These are phyloP conservation scores for Coregonus sp. DNA, from an alignment of 2,797 vertebrate genomes.

Conservation along the genomic window DNA sequence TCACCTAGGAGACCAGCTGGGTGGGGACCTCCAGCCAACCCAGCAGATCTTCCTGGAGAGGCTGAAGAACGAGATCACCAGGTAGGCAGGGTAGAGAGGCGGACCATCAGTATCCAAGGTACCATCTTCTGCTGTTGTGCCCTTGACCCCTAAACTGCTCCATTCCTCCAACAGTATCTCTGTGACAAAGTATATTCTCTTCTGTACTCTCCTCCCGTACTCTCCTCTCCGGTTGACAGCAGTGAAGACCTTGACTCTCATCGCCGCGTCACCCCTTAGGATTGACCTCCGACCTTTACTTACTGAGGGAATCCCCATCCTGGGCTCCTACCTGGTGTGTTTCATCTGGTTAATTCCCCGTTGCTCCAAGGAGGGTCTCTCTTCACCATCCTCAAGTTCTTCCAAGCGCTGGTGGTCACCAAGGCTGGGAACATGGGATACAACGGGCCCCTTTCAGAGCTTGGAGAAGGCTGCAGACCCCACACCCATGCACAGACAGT, in stretches of 20 bases:
- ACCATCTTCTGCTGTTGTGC: not conserved
- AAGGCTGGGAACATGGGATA: conserved; percentile 75
- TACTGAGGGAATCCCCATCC: conserved; percentile 80
- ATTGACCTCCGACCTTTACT: conserved; percentile 83
- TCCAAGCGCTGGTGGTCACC: conserved; percentile 81
- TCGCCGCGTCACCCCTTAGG: conserved; percentile 81
- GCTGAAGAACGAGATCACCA: conserved; percentile 92
- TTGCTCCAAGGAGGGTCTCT: conserved; percentile 86
- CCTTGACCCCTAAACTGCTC: too few species aligned
- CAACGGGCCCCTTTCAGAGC: conserved; percentile 71
- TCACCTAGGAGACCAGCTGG: conserved; percentile 86
- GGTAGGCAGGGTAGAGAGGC: not conserved
- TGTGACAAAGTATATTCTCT: not conserved
- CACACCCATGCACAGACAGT: conserved; percentile 77
- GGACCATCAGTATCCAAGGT: not conserved
- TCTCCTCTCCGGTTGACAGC: conserved; percentile 75
- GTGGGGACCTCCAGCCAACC: conserved; percentile 79
- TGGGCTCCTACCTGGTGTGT: conserved; percentile 89
- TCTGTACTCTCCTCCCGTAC: not conserved
- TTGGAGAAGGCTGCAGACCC: conserved; percentile 4
- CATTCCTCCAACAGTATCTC: not conserved
- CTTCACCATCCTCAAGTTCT: conserved; percentile 79
- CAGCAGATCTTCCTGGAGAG: conserved; percentile 87
- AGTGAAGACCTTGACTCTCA: conserved; percentile 82
- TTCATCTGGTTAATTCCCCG: conserved; percentile 84